Evolutionary conservation across 2,888 invertebrate species (phyloP), one percentile per base, ranked within the genome.

Genomic region (Pollenia amentaria): DNA sequence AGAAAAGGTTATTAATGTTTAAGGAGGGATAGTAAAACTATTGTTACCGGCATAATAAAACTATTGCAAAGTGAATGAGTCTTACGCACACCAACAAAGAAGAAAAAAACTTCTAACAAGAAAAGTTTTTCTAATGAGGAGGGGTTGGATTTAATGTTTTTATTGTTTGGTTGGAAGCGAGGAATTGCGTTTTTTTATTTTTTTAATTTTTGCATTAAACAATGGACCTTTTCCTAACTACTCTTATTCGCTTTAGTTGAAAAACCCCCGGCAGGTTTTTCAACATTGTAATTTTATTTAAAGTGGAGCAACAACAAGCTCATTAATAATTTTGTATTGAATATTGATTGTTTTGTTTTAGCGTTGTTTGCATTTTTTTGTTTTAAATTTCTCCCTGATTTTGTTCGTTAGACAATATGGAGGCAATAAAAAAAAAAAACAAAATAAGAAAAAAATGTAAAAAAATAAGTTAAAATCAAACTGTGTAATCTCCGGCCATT

Each of bases 401-500:
- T 69, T 42, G 18, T 60, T 75, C 29, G 29, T 29, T 29, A 29
- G 29, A 44, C 14, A 53, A 44, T 48, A 21, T 18, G 40, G 46
- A 18, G 72, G 46, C 64, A 42, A n/a, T n/a, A n/a, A 60, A 62
- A 21, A 16, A 2, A 29, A 70, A 14, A 40, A 55, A 55, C 12
- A 75, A 76, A 42, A n/a, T 6, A 40, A 72, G 3, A 67, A 21
- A 44, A 4, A 40, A 60, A 16, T 21, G 6, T 7, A 65, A 18
- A 1, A 21, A 51, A 78, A 72, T 51, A 40, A 44, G n/a, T n/a
- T n/a, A 44, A 73, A 70, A 12, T 44, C 29, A 75, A 83, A 70
- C 70, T 79, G 78, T 84, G 84, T 38, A 84, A 86, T 60, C 64
- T 64, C 0, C 42, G 82, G 82, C 21, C 79, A 76, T 70, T 86